Conservation (phyloP, 2,113 vertebrate species). For the Microtus montanus region DNA sequence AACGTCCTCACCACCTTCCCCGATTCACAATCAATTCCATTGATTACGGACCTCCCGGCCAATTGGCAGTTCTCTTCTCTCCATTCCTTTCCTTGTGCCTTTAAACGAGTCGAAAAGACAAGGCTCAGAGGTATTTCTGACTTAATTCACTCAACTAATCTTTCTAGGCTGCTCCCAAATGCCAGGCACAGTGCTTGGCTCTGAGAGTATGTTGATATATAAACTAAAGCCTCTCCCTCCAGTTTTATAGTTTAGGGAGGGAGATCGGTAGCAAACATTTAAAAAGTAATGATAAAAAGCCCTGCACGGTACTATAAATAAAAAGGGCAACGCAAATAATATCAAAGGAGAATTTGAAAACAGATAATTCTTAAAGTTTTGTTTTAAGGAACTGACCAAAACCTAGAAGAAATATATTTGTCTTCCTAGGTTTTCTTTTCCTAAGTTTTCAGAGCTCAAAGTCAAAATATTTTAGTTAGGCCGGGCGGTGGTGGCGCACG, state of each 20-base stretch:
- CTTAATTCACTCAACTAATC: slow-evolving; percentile 8
- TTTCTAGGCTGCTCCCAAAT: neutral
- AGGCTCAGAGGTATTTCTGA: neutral
- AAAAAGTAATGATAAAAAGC: neutral
- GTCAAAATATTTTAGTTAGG: neutral
- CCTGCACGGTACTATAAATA: neutral
- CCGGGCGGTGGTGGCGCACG: too few relatives aligned
- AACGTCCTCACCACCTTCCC: neutral
- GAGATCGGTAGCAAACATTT: neutral
- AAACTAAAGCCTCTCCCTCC: neutral
- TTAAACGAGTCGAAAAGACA: neutral
- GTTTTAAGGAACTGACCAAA: slow-evolving; percentile 21
- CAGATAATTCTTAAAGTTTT: neutral
- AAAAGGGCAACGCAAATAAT: neutral
- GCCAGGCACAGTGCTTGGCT: neutral
- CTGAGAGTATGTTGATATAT: neutral
- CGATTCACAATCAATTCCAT: neutral
- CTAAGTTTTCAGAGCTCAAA: neutral
- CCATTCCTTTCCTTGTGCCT: neutral
- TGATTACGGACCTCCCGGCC: neutral
- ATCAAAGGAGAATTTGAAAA: slow-evolving; percentile 18
- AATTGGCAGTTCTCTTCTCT: neutral
- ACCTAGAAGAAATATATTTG: neutral
- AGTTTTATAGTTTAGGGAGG: neutral
- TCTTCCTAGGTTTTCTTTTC: slow-evolving; percentile 23